Base-by-base conservation (phyloP, 2,888 invertebrate species). In the Hypselothyrea guttata region DNA sequence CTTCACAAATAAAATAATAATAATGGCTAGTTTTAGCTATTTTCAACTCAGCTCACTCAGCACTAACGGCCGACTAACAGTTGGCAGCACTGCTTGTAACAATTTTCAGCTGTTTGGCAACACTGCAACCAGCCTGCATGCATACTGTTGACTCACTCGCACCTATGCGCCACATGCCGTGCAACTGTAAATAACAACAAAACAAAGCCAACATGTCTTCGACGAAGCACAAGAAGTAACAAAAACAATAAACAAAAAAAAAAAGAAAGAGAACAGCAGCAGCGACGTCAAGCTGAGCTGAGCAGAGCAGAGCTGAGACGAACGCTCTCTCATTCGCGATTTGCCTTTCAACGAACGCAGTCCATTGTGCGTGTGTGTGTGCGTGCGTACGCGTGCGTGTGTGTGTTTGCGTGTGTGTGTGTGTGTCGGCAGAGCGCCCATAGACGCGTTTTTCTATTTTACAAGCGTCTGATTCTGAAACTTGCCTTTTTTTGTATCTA, bases 261-360 rank as follows among this genome's bases (percentile, higher is more conserved):
- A 22, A 5, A 22, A 5, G 38, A 12, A 16, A 28, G 53, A 38
- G 33, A 15, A 18, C 34, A 49, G 40, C 31, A 22, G 11, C 16
- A 3, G 4, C 4, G n/a, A 22, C 22, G 22, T 22, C 22, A 22
- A 22, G 22, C 22, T 22, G 22, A 22, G n/a, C 31, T 22, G 41
- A 47, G 31, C n/a, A n/a, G n/a, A n/a, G n/a, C n/a, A n/a, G n/a
- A n/a, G n/a, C 34, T 48, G 38, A 47, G 22, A 35, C 35, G 12
- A 13, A 35, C 11, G 22, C 18, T 41, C 27, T 16, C 31, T 34
- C 78, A 81, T 81, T 84, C 66, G 66, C 15, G 61, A 69, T 75
- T 85, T 42, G 59, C 41, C 47, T 69, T 48, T 71, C 64, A 70
- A 60, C 56, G 60, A 44, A 54, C 51, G 33, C 63, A 58, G 79